These are phyloP conservation scores for Nesoenas mayeri DNA, from an alignment of 2,113 vertebrate genomes.

Conservation along the genomic window DNA sequence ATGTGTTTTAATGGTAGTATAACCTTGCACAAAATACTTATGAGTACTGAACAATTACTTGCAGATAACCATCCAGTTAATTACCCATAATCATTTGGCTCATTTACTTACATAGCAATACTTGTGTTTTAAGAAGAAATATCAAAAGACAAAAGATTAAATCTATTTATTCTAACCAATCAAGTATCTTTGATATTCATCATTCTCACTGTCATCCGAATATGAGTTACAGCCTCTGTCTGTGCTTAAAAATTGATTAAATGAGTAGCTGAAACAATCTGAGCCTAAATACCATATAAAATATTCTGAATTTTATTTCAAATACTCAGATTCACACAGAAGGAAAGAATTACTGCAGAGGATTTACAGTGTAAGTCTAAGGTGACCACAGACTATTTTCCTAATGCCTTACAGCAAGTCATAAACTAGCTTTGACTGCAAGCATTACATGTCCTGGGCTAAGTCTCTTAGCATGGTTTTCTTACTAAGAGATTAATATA, in stretches of 20 bases:
- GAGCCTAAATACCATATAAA: background rate
- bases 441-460: background rate
- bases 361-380: background rate
- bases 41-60: slow-evolving; percentile 44
- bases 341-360: background rate
- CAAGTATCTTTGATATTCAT: background rate
- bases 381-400: background rate
- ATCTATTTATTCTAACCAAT: background rate
- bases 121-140: slow-evolving; percentile 20
- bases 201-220: background rate
- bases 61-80: slow-evolving; percentile 50
- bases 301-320: background rate
- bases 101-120: slow-evolving; percentile 23
- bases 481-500: background rate
- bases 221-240: background rate
- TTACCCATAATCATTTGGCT: slow-evolving; percentile 44
- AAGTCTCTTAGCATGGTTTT: background rate
- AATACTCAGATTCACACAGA: background rate
- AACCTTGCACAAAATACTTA: slow-evolving; percentile 31
- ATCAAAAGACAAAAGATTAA: slow-evolving; percentile 3
- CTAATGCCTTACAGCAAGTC: background rate
- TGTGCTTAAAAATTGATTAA: background rate
- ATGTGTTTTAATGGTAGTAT: slow-evolving; percentile 36
- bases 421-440: background rate
- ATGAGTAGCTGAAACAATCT: background rate